Evolutionary conservation across 2,888 invertebrate genomes (phyloP).

Genomic region (Drosophila silvestris): DNA sequence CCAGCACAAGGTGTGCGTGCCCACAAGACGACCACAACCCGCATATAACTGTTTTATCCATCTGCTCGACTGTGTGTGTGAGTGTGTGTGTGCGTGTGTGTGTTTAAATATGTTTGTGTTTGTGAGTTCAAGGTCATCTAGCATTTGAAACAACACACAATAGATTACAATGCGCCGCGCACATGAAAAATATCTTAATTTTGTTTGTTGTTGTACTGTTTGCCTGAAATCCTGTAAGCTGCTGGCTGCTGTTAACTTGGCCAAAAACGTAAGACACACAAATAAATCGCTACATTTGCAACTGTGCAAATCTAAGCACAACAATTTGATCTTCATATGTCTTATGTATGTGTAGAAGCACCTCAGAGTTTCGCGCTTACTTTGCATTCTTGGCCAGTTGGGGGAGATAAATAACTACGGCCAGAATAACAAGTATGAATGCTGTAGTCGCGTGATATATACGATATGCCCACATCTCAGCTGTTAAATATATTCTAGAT

Average conservation of each 20-base stretch:
- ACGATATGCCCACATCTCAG: not conserved
- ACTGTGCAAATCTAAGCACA: not conserved
- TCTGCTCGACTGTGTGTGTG: constrained; percentile 27
- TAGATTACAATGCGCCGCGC: constrained; percentile 65
- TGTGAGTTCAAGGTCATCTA: constrained; percentile 84
- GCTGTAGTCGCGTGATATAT: not conserved
- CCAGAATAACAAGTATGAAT: not conserved
- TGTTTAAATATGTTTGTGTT: constrained; percentile 48
- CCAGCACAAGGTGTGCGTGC: constrained; percentile 74
- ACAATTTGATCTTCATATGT: not conserved
- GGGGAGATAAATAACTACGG: not conserved
- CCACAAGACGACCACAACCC: constrained; percentile 62
- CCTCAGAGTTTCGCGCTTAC: not conserved
- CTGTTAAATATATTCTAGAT: not conserved
- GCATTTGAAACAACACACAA: constrained; percentile 82
- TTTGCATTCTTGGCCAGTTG: not conserved
- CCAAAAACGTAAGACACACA: not conserved
- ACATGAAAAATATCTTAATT: constrained; percentile 64
- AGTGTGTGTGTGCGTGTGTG: constrained; percentile 38
- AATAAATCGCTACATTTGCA: not conserved
- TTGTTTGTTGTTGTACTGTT: constrained; percentile 33
- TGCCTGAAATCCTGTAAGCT: constrained; percentile 25
- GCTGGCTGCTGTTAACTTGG: constrained; percentile 7
- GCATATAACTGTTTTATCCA: constrained; percentile 49
- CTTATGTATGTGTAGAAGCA: not conserved